Conservation (phyloP, 2,888 invertebrate genomes). For the Dicranocentrus wangi region DNA sequence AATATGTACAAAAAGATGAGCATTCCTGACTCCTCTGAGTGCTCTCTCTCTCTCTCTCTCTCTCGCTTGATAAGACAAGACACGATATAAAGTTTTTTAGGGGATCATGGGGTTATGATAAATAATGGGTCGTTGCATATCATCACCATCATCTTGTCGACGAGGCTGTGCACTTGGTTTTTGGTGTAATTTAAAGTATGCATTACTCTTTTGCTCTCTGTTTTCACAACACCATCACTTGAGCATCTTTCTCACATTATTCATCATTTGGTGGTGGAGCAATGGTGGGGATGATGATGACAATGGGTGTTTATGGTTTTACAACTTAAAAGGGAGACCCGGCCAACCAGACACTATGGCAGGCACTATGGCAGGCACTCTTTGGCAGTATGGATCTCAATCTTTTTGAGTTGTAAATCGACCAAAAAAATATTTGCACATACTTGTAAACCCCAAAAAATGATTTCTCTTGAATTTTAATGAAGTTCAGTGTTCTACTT, state of each 20-base stretch:
- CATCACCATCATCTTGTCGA: constrained; percentile 19
- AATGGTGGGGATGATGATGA: too few species aligned
- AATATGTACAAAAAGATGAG: too few species aligned
- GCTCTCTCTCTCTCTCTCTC: too few species aligned
- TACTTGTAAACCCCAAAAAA: too few species aligned
- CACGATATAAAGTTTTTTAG: constrained; percentile 8
- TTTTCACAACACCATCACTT: constrained; percentile 6
- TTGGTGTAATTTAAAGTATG: not conserved
- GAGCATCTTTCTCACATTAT: not conserved
- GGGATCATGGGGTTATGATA: constrained; percentile 34
- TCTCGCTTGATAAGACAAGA: too few species aligned
- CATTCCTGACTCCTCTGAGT: too few species aligned
- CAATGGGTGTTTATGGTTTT: constrained; percentile 38
- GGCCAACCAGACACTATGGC: too few species aligned
- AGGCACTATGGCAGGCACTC: too few species aligned
- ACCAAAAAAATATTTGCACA: not conserved
- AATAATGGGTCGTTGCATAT: constrained; percentile 35
- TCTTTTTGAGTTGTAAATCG: not conserved
- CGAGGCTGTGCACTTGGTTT: not conserved
- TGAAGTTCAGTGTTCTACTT: not conserved
- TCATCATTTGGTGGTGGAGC: too few species aligned
- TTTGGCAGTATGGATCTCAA: too few species aligned
- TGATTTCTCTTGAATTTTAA: too few species aligned
- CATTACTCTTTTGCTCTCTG: constrained; percentile 29
- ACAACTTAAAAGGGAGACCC: not conserved